Base-by-base conservation (phyloP, 2,113 vertebrate genomes). In the Lophotis ruficrista region DNA sequence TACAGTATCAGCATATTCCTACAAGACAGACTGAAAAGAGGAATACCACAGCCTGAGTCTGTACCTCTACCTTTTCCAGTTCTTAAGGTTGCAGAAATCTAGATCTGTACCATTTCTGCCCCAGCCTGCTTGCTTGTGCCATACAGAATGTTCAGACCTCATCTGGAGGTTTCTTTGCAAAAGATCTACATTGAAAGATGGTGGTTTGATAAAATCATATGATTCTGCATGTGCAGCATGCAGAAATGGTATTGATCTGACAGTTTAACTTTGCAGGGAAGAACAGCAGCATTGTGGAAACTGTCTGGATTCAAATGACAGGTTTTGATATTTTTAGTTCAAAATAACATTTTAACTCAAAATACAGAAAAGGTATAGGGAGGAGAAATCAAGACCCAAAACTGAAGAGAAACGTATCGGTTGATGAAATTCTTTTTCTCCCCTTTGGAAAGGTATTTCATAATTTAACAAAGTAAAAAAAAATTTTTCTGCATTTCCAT, bases 301-400 rank as follows among this genome's bases (percentile, higher is more conserved):
- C 37, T 62, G 72, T 62, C 27, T 78, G 93, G 76, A 58, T 94
- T 89, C 13, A 1, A 94, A 89, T 89, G 89, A 89, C 48, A 85
- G 73, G 57, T 95, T 95, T 96, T 79, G 89, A 33, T 91, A 79
- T 91, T 96, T 91, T 87, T 82, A 79, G 60, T 91, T 82, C 69
- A 84, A 95, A 94, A 72, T 79, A 91, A 37, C 5, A 0, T 78
- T 94, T 89, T 69, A 68, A 72, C 89, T 96, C 80, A 87, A 96
- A 89, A 76, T 38, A 89, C 22, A 82, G 81, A 79, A 75, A 89
- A 60, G 8, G 30, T 30, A 85, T 50, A 66, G 30, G 48, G 65
- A 93, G 53, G 72, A 83, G 43, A 56, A 93, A 71, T 53, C 27
- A 84, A 70, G 60, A 94, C 16, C 5, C 66, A 71, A 89, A 91